phyloP scores from a whole-genome alignment of 2,888 invertebrate species.

The Polyommatus icarus region DNA sequence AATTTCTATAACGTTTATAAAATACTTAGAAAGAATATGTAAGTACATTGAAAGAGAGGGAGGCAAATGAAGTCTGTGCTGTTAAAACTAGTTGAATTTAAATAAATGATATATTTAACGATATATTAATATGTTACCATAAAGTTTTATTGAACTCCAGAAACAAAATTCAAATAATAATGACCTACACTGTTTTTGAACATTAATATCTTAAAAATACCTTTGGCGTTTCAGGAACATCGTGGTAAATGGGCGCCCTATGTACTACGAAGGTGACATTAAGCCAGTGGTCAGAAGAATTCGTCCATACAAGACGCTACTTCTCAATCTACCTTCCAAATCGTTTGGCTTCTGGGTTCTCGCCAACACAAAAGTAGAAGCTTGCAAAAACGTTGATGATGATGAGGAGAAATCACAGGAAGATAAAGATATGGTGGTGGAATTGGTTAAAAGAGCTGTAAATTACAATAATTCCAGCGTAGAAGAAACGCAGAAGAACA shows the following conservation, averaged over 20 bases:
- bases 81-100: no score
- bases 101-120: no score
- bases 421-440: slow-evolving; percentile 41
- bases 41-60: no score
- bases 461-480: slow-evolving; percentile 47
- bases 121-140: no score
- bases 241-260: slow-evolving; percentile 82
- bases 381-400: slow-evolving; percentile 65
- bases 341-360: slow-evolving; percentile 89
- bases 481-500: slow-evolving; percentile 36
- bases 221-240: slow-evolving; percentile 71
- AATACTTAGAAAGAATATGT: no score
- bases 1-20: no score
- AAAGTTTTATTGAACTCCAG: no score
- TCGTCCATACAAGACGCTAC: slow-evolving; percentile 75
- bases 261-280: slow-evolving; percentile 81
- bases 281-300: slow-evolving; percentile 76
- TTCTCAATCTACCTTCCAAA: slow-evolving; percentile 82
- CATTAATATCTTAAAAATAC: not conserved
- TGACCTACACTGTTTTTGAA: not conserved
- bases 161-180: no score
- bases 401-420: slow-evolving; percentile 41
- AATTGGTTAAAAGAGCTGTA: slow-evolving; percentile 49
- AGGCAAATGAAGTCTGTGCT: no score
- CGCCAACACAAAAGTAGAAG: slow-evolving; percentile 82